Conservation (phyloP, 2,797 vertebrate genomes). For the Psittacula echo region DNA sequence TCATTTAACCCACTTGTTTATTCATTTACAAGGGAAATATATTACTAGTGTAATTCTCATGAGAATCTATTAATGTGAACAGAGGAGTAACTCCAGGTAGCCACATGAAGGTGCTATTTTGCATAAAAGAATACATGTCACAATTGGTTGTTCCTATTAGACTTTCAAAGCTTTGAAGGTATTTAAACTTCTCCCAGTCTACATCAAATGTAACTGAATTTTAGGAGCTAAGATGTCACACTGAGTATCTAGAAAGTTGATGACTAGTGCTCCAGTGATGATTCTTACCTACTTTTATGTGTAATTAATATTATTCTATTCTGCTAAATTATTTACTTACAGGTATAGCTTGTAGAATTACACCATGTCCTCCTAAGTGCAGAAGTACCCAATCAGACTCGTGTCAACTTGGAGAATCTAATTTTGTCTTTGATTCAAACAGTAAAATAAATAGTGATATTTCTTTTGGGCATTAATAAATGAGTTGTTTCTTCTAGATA, state of each 20-base stretch:
- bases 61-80: not conserved
- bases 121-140: not conserved
- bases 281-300: not conserved
- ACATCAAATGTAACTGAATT: not conserved
- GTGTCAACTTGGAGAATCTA: not conserved
- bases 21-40: conserved; percentile 5
- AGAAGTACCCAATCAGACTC: not conserved
- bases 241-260: not conserved
- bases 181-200: not conserved
- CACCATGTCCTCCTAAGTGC: not conserved
- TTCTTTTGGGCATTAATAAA: not conserved
- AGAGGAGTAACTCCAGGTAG: not conserved
- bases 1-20: conserved; percentile 45
- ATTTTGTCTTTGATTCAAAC: not conserved
- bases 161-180: not conserved
- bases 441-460: not conserved
- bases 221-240: not conserved
- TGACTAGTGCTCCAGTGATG: not conserved
- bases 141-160: not conserved
- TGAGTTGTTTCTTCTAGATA: not conserved
- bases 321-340: not conserved
- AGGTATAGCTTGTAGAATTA: not conserved
- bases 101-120: not conserved
- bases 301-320: not conserved
- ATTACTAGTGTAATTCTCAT: conserved; percentile 28